Percentiles rank a stretch among this genome's conserved stretches.
These are phyloP conservation scores for Microctonus hyperodae DNA, from an alignment of 2,888 invertebrate genomes.

Conservation along the genomic window DNA sequence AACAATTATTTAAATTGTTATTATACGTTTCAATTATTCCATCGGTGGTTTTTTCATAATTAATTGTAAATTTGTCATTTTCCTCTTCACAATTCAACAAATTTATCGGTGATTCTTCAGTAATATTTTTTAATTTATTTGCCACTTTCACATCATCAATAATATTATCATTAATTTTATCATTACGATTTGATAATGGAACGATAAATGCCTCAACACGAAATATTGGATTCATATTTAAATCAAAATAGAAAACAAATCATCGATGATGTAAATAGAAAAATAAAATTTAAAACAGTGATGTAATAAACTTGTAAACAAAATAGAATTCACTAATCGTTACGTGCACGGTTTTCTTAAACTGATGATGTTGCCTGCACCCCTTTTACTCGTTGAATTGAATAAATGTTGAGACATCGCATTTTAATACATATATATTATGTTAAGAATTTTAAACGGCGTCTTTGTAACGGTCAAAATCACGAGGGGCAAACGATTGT, in stretches of 20 bases:
- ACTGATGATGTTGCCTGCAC: not conserved
- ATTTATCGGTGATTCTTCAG: conserved; percentile 5
- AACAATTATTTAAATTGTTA: not conserved
- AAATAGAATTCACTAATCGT: not conserved
- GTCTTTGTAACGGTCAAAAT: conserved; percentile 32
- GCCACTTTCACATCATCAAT: conserved; percentile 46
- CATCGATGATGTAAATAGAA: not conserved
- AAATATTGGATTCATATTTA: conserved; percentile 41
- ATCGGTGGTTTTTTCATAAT: not conserved
- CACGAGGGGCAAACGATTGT: conserved; percentile 8
- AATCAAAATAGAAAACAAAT: not conserved
- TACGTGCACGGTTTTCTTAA: not conserved
- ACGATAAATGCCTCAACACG: conserved; percentile 53
- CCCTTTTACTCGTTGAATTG: not conserved
- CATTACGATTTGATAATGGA: conserved; percentile 38
- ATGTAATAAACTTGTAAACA: no score
- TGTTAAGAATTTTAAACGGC: conserved; percentile 30
- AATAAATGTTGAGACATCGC: conserved; percentile 1
- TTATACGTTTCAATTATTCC: not conserved
- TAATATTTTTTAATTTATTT: conserved; percentile 34
- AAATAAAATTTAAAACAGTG: no score
- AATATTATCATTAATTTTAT: conserved; percentile 37
- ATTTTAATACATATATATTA: conserved; percentile 30
- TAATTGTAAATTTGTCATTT: not conserved
- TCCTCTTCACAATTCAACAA: not conserved